Percentiles rank a stretch among this genome's conserved stretches.
Conservation (phyloP, 2,113 vertebrate genomes). For the Eulacestoma nigropectus region DNA sequence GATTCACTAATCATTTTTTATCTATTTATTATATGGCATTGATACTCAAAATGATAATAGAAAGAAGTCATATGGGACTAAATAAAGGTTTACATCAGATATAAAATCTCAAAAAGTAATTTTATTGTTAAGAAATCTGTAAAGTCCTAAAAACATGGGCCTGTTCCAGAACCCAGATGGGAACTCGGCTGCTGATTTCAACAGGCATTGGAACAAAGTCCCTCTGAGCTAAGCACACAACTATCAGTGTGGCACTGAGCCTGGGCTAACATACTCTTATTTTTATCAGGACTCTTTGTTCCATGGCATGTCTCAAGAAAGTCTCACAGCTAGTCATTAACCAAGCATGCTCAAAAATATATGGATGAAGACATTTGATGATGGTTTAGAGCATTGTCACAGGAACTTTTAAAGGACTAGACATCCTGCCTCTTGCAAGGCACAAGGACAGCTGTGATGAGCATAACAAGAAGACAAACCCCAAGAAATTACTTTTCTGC, state of each 20-base stretch:
- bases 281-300: not conserved
- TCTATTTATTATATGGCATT: not conserved
- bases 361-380: not conserved
- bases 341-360: not conserved
- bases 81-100: not conserved
- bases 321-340: not conserved
- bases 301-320: not conserved
- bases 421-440: not conserved
- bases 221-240: constrained; percentile 1
- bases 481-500: not conserved
- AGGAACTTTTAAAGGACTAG: not conserved
- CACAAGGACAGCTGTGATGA: not conserved
- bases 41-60: not conserved
- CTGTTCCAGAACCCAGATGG: not conserved
- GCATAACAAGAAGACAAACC: not conserved
- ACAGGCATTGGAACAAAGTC: not conserved
- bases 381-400: not conserved
- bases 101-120: not conserved
- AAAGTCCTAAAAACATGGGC: not conserved
- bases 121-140: not conserved
- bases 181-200: not conserved
- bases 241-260: constrained; percentile 36
- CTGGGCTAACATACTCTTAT: not conserved
- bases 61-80: not conserved
- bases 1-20: not conserved